Percentiles rank a stretch among this genome's conserved stretches.
Conservation (phyloP, 2,113 vertebrate species). For the Cheilinus undulatus region DNA sequence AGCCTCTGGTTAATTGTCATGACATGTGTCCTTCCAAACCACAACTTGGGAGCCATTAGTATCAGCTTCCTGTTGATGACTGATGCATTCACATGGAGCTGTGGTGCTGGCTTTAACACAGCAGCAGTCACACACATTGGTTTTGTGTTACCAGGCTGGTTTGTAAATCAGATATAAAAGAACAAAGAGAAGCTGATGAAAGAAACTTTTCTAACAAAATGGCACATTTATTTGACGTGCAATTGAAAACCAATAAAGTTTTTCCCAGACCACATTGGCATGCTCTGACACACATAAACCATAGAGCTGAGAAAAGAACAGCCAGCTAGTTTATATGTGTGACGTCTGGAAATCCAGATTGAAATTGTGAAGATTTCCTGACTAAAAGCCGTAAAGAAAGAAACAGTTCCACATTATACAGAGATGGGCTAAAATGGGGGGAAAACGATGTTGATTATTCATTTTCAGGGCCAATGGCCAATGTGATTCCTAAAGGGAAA, state of each 20-base stretch:
- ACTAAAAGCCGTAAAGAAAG: background rate
- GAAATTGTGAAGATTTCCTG: too few species aligned
- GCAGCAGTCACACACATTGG: conserved; percentile 29
- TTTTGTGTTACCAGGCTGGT: conserved; percentile 9
- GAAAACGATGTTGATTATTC: too few species aligned
- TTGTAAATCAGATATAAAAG: conserved; percentile 24
- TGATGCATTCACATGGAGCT: conserved; percentile 28
- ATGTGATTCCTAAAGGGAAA: too few species aligned
- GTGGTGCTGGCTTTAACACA: conserved; percentile 22
- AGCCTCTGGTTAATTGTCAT: conserved; percentile 61
- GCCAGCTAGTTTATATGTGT: too few species aligned
- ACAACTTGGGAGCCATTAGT: conserved; percentile 58
- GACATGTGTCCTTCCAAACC: conserved; percentile 70
- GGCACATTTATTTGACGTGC: conserved; percentile 11
- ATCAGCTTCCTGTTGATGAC: conserved; percentile 63
- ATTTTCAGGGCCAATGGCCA: too few species aligned
- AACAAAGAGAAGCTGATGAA: conserved; percentile 23
- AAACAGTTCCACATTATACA: too few species aligned
- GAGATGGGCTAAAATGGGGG: too few species aligned
- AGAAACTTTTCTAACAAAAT: background rate
- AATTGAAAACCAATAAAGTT: background rate
- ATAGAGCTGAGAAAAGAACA: background rate
- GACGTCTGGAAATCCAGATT: too few species aligned
- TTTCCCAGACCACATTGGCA: background rate
- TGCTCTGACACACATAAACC: too few species aligned